These are phyloP conservation scores for Pseudotriccus pelzelni DNA, from an alignment of 2,797 vertebrate species.

Conservation along the genomic window DNA sequence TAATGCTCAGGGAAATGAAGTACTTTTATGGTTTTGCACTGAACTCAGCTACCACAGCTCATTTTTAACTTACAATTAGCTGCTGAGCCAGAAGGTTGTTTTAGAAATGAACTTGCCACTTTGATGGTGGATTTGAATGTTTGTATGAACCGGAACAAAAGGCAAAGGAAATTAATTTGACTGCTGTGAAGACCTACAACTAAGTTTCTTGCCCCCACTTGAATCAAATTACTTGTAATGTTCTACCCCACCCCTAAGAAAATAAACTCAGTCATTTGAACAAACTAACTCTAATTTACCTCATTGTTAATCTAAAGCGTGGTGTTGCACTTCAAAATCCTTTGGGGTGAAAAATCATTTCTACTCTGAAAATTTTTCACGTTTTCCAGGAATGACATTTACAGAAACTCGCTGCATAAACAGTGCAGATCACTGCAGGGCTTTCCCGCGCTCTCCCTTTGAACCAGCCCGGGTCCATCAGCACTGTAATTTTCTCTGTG, in stretches of 20 bases:
- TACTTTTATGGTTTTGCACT: not conserved
- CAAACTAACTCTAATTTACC: not conserved
- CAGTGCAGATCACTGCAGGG: not conserved
- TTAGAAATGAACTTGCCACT: not conserved
- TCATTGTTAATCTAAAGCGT: not conserved
- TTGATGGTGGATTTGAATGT: not conserved
- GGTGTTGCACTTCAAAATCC: not conserved
- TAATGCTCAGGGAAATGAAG: not conserved
- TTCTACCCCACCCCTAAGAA: not conserved
- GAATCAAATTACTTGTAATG: not conserved
- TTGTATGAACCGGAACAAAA: not conserved
- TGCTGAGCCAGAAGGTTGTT: not conserved
- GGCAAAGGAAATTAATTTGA: conserved; percentile 24
- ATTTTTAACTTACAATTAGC: not conserved
- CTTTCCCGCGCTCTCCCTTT: not conserved
- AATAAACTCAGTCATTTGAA: not conserved
- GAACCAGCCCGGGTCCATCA: not conserved
- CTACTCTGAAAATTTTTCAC: not conserved
- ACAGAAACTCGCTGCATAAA: not conserved
- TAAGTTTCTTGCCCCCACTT: conserved; percentile 4
- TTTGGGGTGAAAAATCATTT: not conserved
- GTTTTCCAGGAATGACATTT: not conserved
- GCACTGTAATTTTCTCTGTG: not conserved
- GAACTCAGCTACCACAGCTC: not conserved
- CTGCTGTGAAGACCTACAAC: not conserved